Evolutionary conservation across 2,797 vertebrate genomes (phyloP).

Genomic region (Vespertilio murinus): DNA sequence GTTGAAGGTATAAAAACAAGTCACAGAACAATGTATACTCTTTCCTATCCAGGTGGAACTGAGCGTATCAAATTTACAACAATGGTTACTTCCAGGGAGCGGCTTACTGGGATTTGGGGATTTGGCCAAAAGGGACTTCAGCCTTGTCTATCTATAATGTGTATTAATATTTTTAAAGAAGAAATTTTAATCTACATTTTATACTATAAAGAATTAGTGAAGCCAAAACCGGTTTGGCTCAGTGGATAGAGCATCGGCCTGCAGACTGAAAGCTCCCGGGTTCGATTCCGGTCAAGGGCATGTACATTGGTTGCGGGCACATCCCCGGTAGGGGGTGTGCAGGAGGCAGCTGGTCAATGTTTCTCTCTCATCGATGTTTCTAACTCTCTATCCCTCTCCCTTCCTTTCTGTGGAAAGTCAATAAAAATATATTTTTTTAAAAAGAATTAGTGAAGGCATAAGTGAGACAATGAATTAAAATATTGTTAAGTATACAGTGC

Average conservation of each 20-base stretch:
- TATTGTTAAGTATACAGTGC: not conserved
- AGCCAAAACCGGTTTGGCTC: too few species aligned
- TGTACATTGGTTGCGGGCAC: too few species aligned
- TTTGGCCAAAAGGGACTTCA: not conserved
- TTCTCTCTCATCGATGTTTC: too few species aligned
- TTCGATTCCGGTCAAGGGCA: too few species aligned
- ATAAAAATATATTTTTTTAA: too few species aligned
- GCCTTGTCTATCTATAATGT: not conserved
- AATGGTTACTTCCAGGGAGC: not conserved
- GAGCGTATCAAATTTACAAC: not conserved
- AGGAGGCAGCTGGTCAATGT: too few species aligned
- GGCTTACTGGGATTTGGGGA: not conserved
- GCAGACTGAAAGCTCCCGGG: too few species aligned
- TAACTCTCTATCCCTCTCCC: too few species aligned
- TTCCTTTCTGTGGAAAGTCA: too few species aligned
- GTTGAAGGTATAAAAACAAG: not conserved
- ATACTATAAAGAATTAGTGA: not conserved
- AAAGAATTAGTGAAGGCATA: not conserved
- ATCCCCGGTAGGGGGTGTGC: too few species aligned
- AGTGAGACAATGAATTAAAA: not conserved
- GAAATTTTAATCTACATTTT: not conserved
- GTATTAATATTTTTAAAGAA: not conserved
- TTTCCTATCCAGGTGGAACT: not conserved
- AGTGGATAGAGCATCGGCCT: too few species aligned
- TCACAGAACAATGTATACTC: not conserved